Base-by-base conservation (phyloP, 2,888 invertebrate genomes). In the Tineola bisselliella region DNA sequence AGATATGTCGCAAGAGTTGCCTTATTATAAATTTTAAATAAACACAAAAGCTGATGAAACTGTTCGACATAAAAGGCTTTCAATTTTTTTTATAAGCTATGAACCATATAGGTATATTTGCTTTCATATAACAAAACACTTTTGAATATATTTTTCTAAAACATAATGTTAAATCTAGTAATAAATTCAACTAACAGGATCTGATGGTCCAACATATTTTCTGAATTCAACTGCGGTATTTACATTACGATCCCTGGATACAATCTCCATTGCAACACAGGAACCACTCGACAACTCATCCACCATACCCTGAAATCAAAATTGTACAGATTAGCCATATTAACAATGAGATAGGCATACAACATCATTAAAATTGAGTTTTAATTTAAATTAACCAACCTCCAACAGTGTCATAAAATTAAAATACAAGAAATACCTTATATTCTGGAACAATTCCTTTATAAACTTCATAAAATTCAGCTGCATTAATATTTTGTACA, bases 401-500 rank as follows among this genome's bases (percentile, higher is more conserved):
- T 6, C 25, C 2, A 25, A 6, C 25, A 25, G 4, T 25, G 6
- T 25, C 6, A 25, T 25, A 25, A 25, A 4, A 6, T 25, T 25
- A 6, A 4, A 2, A 6, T 4, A 2, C 25, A 25, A 25, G 6
- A 25, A 4, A 69, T 71, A 92, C 93, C 74, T 90, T 89, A 73
- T 91, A 93, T 69, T 95, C 94, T 0, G 91, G 90, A 43, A 95
- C 89, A 60, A 96, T 94, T 1, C 96, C 96, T 75, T 95, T 95
- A 77, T 98, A 98, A 3, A 97, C 93, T 82, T 97, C 97, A 71
- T 93, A 91, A 81, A 97, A 97, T 75, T 97, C 96, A 68, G 95
- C 94, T 5, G 95, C 95, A 75, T 96, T 94, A 0, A 92, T 89
- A 64, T 91, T 91, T 68, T 93, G 94, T 68, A 98, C 87, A 63